Evolutionary conservation across 2,797 vertebrate genomes (phyloP), one percentile per base, ranked within the genome.

Genomic region (Pseudochromis fuscus): DNA sequence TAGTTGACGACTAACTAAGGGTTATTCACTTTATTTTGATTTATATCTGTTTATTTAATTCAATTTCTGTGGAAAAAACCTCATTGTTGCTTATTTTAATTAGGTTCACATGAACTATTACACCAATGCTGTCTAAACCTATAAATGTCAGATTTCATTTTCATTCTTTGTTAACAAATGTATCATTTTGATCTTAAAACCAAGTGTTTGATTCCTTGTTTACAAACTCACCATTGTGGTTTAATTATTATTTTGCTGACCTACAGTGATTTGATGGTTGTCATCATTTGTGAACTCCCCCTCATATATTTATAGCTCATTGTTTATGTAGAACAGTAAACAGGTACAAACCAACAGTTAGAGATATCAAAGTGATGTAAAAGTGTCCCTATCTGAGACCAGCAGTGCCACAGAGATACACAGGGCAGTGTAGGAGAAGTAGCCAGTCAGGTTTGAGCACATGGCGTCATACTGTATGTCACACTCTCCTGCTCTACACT

Each of bases 301-400:
- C 6, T 35, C n/a, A 19, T 7, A 38, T 48, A 67, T 50, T 38
- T 59, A 16, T 2, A 45, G 42, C 15, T 59, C 5, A 49, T 16
- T n/a, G 21, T 49, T 62, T 31, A 66, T 31, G 50, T 48, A 4
- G 23, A 5, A 37, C 10, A 46, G 18, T 16, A 7, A 65, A 50
- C 15, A 19, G 4, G 18, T 18, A 21, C 0, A 21, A 16, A 13
- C 2, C 13, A 33, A 10, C 40, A 19, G n/a, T 42, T 10, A 19
- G 18, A 42, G 40, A 31, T 37, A 67, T 51, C 23, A 28, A 49
- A 46, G 25, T 24, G 12, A 42, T 40, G 23, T 45, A 16, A 61
- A 51, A 27, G 48, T 55, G 45, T 69, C 38, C 56, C 66, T 4
- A 69, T 23, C 56, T 63, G 75, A 67, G 63, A 55, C 0, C 18